Conservation (phyloP, 1,140 invertebrate species). For the Hirudo medicinalis region DNA sequence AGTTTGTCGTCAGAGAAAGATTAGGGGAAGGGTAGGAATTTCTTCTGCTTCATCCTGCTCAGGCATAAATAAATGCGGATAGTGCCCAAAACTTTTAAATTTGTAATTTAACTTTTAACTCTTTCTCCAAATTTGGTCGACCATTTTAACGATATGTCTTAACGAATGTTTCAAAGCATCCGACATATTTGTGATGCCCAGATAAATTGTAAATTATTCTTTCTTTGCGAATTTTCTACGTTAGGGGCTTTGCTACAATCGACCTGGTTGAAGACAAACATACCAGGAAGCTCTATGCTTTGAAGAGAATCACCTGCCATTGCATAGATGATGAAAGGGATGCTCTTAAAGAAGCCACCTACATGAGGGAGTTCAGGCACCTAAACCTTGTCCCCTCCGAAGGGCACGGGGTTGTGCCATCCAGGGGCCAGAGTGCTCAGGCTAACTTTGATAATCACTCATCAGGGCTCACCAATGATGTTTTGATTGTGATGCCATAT, state of each 20-base stretch:
- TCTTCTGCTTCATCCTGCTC: too few relatives aligned
- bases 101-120: background rate
- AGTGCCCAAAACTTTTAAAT: slow-evolving; percentile 20
- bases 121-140: slow-evolving; percentile 10
- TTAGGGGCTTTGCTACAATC: slow-evolving; percentile 69
- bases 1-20: slow-evolving; percentile 55
- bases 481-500: slow-evolving; percentile 63
- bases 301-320: slow-evolving; percentile 70
- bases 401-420: slow-evolving; percentile 49
- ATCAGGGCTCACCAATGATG: slow-evolving; percentile 46
- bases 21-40: slow-evolving; percentile 60
- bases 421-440: slow-evolving; percentile 22
- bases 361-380: slow-evolving; percentile 57
- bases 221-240: slow-evolving; percentile 32
- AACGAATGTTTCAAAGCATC: slow-evolving; percentile 7
- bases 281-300: slow-evolving; percentile 58
- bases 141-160: background rate
- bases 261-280: slow-evolving; percentile 59
- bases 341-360: slow-evolving; percentile 61
- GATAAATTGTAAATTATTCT: slow-evolving; percentile 7
- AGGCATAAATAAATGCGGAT: slow-evolving; percentile 10
- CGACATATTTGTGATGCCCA: background rate
- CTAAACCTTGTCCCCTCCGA: slow-evolving; percentile 63
- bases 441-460: slow-evolving; percentile 24
- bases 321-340: slow-evolving; percentile 60